phyloP scores from a whole-genome alignment of 2,888 invertebrate genomes.

The Oasisia sp. region DNA sequence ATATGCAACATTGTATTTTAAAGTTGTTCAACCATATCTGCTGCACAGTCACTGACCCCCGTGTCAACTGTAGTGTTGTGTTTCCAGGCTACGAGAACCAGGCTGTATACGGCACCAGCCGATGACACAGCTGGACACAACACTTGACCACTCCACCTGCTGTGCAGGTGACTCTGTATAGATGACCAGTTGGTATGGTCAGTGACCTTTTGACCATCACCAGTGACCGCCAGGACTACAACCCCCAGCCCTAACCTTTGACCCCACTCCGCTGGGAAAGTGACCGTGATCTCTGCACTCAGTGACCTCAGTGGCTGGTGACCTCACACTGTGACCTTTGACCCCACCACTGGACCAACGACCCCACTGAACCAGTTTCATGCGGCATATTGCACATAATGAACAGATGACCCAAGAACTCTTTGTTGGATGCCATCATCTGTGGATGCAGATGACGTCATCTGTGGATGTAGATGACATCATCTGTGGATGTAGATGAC shows the following conservation, averaged over 20 bases:
- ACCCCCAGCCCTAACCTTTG: background rate
- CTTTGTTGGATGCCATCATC: background rate
- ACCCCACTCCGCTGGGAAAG: background rate
- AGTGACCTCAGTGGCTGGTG: background rate
- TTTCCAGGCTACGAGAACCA: background rate
- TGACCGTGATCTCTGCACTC: background rate
- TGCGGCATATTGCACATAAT: background rate
- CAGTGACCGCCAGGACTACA: background rate
- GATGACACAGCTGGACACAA: background rate
- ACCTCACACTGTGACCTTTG: no score
- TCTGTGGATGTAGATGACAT: background rate
- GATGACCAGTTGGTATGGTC: background rate
- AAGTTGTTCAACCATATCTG: background rate
- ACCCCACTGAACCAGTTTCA: background rate
- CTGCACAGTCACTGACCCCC: background rate
- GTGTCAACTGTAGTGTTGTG: background rate
- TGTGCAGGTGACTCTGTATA: constrained; percentile 13
- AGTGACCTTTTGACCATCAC: background rate
- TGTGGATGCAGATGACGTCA: background rate
- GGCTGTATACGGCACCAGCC: background rate
- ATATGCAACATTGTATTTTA: no score
- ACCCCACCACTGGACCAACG: no score
- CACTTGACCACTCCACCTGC: background rate
- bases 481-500: no score
- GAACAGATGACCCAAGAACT: background rate